Evolutionary conservation across 2,797 vertebrate genomes (phyloP), one percentile per base, ranked within the genome.

Genomic region (Rhinogobio ventralis): DNA sequence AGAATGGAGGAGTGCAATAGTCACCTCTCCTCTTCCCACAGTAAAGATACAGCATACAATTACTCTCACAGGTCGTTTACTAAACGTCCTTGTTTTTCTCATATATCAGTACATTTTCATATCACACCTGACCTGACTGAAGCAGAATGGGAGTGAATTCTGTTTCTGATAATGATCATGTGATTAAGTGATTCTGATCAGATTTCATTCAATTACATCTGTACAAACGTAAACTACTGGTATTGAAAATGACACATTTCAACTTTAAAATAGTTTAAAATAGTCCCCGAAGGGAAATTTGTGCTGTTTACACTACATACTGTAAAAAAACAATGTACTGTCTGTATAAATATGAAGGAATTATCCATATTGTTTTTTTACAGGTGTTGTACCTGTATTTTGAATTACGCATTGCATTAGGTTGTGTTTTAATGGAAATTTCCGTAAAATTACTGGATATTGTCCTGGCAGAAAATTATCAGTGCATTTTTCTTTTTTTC

Each of bases 1-100:
- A 78, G 55, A 82, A 77, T 83, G 77, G 82, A 72, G 25, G 19
- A 60, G 25, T 1, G 11, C 36, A 57, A 57, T 13, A 71, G 53
- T 11, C 23, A 57, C 49, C 23, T 53, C 30, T 13, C 17, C n/a
- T 71, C n/a, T 45, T 42, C 67, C 33, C 19, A 71, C 67, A 28
- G 36, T 42, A 36, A 53, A 5, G 19, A 73, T 73, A 49, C 30
- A 39, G 64, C 20, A 57, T 71, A n/a, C 28, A 81, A 60, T 72
- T 33, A 62, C 8, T 73, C 39, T 49, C 68, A 15, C 14, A 6
- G 36, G 67, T 30, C 36, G 33, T 23, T 81, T 30, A 72, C 36
- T 9, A 36, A 81, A 72, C 42, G 7, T 15, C 36, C n/a, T 33
- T 82, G 66, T 73, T 73, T 73, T 73, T 28, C 9, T 15, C 13